Percentiles rank a stretch among this genome's conserved stretches.
Conservation (phyloP, 2,888 invertebrate genomes). For the Pantelozetes paolii region DNA sequence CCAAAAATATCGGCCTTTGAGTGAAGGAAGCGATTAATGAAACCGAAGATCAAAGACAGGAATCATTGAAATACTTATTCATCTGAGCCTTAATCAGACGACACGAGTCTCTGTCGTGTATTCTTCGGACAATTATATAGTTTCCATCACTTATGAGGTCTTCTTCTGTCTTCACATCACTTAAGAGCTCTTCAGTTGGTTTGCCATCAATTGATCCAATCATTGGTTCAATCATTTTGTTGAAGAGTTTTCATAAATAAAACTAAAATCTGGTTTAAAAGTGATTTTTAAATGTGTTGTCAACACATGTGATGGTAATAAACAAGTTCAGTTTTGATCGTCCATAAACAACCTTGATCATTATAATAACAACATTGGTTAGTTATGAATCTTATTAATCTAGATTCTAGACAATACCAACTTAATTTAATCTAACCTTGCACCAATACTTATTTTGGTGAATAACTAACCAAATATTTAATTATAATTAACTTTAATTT, state of each 20-base stretch:
- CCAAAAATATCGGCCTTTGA: slow-evolving; percentile 26
- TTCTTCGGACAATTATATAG: slow-evolving; percentile 36
- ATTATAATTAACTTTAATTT: too few species aligned
- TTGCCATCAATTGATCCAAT: background rate
- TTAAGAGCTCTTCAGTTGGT: background rate
- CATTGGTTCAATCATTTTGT: background rate
- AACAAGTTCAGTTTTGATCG: too few species aligned
- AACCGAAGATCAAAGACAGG: background rate
- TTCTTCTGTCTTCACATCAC: slow-evolving; percentile 6
- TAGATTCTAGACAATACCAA: too few species aligned
- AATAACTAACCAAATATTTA: too few species aligned
- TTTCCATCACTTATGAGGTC: slow-evolving; percentile 34
- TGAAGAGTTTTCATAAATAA: background rate
- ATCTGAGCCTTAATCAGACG: slow-evolving; percentile 34
- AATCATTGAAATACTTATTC: slow-evolving; percentile 30
- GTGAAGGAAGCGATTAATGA: background rate
- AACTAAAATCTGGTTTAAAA: background rate
- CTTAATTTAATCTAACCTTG: too few species aligned
- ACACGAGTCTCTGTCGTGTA: slow-evolving; percentile 25
- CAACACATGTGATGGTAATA: too few species aligned
- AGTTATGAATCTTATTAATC: too few species aligned
- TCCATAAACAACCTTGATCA: too few species aligned
- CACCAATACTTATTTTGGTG: too few species aligned
- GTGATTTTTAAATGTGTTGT: too few species aligned
- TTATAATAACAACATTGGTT: too few species aligned